Conservation (phyloP, 2,797 vertebrate genomes). For the Sebastes matsubarae region DNA sequence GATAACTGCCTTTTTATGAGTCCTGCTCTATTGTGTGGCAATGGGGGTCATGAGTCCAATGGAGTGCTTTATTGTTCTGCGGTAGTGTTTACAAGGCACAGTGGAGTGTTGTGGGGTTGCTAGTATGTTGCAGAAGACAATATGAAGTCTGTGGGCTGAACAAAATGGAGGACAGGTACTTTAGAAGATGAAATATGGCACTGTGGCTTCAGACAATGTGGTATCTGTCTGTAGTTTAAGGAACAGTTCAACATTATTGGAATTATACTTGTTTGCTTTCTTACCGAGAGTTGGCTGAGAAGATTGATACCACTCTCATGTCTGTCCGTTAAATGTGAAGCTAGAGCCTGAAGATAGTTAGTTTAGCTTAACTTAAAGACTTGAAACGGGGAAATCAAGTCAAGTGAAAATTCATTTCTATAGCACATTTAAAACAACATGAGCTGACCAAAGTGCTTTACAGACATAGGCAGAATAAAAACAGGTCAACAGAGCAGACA, state of each 20-base stretch:
- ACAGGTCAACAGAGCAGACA: no score
- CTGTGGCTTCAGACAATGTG: background rate
- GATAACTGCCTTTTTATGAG: conserved; percentile 92
- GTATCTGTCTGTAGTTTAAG: conserved; percentile 6
- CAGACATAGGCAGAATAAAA: no score
- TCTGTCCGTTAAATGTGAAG: background rate
- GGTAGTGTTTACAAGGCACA: conserved; percentile 80
- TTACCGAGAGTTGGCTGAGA: background rate
- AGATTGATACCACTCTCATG: background rate
- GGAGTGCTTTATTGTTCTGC: conserved; percentile 89
- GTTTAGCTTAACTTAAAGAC: background rate
- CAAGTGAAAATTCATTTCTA: no score
- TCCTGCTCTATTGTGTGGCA: conserved; percentile 84
- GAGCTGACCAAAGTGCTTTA: no score
- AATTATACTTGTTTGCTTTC: conserved; percentile 3
- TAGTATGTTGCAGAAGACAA: conserved; percentile 72
- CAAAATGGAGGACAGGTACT: conserved; percentile 69
- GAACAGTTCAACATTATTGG: background rate
- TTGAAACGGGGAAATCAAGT: background rate
- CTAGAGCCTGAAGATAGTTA: background rate
- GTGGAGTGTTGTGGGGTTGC: conserved; percentile 69
- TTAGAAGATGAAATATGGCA: conserved; percentile 50
- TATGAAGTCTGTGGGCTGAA: conserved; percentile 65
- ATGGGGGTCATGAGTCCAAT: conserved; percentile 83
- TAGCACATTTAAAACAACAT: no score